phyloP scores from a whole-genome alignment of 2,888 invertebrate species.

The Notodonta dromedarius region DNA sequence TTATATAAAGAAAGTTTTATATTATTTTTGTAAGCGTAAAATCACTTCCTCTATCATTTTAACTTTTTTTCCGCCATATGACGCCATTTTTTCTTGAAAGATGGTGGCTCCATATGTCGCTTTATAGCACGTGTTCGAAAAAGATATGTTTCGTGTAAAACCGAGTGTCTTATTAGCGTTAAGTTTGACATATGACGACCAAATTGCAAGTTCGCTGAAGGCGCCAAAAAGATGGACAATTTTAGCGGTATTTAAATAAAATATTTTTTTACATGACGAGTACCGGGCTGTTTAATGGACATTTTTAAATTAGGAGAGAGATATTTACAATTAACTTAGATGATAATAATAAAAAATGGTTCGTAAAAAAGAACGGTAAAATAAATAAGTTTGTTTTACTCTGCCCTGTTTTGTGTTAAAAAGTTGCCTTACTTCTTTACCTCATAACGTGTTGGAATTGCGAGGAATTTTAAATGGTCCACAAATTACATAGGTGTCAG shows the following conservation, averaged over 20 bases:
- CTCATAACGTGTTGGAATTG: background rate
- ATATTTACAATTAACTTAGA: no score
- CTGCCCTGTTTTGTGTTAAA: no score
- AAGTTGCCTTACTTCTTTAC: no score
- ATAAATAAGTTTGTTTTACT: no score
- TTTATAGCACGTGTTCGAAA: constrained; percentile 64
- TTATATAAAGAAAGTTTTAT: constrained; percentile 65
- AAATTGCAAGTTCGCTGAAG: constrained; percentile 17
- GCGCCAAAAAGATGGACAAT: constrained; percentile 9
- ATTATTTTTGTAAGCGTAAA: constrained; percentile 74
- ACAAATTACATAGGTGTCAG: constrained; percentile 30
- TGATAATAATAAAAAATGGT: no score
- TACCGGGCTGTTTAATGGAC: background rate
- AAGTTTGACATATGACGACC: constrained; percentile 18
- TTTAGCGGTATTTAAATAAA: constrained; percentile 8
- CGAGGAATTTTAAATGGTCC: constrained; percentile 32
- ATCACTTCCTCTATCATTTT: constrained; percentile 80
- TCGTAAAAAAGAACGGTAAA: no score
- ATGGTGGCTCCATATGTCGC: constrained; percentile 69
- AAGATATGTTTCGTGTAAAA: constrained; percentile 28
- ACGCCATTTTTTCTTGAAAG: constrained; percentile 68
- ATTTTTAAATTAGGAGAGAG: background rate
- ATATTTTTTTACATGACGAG: background rate
- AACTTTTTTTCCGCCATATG: constrained; percentile 71
- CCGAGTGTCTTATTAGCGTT: constrained; percentile 25